These are phyloP conservation scores for Conops quadrifasciatus DNA, from an alignment of 2,888 invertebrate genomes.

Conservation along the genomic window DNA sequence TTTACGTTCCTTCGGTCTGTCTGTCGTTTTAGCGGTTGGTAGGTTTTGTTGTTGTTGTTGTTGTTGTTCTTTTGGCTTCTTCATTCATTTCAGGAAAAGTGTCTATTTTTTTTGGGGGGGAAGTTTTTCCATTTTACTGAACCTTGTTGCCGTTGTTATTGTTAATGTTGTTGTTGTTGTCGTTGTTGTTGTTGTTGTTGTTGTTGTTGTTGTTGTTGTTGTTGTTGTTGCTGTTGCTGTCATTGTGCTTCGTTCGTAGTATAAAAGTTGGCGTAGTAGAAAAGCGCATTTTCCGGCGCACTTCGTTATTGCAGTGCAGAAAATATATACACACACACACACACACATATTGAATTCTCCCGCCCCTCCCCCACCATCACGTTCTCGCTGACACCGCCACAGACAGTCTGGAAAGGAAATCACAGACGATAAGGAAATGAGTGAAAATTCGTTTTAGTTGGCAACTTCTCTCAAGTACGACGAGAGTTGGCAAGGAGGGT, in stretches of 20 bases:
- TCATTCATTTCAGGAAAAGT: neutral
- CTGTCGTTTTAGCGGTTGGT: neutral
- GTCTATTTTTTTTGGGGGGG: no score
- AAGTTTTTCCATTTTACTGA: no score
- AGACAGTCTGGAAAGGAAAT: slow-evolving; percentile 50
- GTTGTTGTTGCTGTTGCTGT: slow-evolving; percentile 6
- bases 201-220: slow-evolving; percentile 7
- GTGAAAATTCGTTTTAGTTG: slow-evolving; percentile 56
- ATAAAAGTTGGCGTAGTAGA: slow-evolving; percentile 9
- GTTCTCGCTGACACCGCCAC: neutral
- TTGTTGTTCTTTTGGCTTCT: neutral
- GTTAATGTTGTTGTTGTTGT: neutral
- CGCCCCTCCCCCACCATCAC: slow-evolving; percentile 16
- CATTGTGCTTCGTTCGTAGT: neutral
- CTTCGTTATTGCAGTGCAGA: slow-evolving; percentile 26
- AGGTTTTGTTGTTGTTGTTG: neutral
- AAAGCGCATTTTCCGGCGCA: slow-evolving; percentile 40
- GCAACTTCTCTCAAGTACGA: neutral
- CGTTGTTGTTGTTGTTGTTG: slow-evolving; percentile 1
- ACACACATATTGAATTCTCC: neutral
- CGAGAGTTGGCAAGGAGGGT: neutral
- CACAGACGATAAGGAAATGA: slow-evolving; percentile 61
- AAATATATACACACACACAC: neutral
- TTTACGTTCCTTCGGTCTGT: slow-evolving; percentile 3
- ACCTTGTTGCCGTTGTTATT: neutral